A percentile compares a stretch with the other conserved stretches of the same genome.
These are phyloP conservation scores for Pangasianodon hypophthalmus DNA, from an alignment of 2,113 vertebrate genomes.

Conservation along the genomic window DNA sequence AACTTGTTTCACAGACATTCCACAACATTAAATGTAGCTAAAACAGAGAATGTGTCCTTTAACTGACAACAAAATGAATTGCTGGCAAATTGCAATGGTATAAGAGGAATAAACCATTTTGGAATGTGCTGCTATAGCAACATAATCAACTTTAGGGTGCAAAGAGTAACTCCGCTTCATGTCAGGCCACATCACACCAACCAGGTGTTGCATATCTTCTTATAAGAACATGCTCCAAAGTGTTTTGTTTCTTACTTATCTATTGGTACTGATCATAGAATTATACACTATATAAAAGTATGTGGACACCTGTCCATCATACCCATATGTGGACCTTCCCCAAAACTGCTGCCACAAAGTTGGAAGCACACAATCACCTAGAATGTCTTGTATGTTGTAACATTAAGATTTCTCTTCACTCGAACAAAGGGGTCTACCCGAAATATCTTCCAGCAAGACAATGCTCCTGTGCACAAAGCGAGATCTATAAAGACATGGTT, in stretches of 20 bases:
- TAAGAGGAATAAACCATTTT: too few species aligned
- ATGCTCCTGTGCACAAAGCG: background rate
- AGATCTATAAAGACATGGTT: background rate
- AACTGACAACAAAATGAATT: too few species aligned
- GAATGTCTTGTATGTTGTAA: background rate
- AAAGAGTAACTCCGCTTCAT: too few species aligned
- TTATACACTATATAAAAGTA: too few species aligned
- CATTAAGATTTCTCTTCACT: background rate
- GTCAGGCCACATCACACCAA: too few species aligned
- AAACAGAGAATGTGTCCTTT: too few species aligned
- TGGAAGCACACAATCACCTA: background rate
- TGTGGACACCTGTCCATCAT: too few species aligned
- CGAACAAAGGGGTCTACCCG: background rate
- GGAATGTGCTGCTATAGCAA: too few species aligned
- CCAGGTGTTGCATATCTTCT: background rate
- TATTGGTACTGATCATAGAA: background rate
- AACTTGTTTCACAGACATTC: too few species aligned
- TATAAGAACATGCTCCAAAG: background rate
- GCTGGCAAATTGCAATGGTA: too few species aligned
- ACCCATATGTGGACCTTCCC: background rate
- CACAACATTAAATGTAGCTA: too few species aligned
- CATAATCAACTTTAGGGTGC: too few species aligned
- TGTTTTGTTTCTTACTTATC: background rate
- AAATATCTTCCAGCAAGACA: background rate
- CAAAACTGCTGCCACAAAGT: background rate